Percentiles rank a stretch among this genome's conserved stretches.
These are phyloP conservation scores for Campoplex capitator DNA, from an alignment of 2,888 invertebrate species.

Conservation along the genomic window DNA sequence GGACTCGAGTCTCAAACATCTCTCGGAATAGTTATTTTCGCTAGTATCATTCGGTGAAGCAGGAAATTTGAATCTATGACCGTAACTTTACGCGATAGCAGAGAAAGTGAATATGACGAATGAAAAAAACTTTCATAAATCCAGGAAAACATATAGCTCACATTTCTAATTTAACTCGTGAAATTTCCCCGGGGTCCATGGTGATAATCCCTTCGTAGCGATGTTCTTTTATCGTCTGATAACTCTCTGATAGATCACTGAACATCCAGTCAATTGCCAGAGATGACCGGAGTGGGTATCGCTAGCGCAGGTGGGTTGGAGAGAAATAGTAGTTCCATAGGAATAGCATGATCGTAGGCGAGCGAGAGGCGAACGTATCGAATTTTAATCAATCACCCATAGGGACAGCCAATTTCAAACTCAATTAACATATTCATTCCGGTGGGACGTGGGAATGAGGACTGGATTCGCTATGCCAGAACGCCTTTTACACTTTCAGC, in stretches of 20 bases:
- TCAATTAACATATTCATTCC: constrained; percentile 83
- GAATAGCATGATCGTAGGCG: constrained; percentile 27
- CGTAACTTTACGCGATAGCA: not conserved
- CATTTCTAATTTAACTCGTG: constrained; percentile 53
- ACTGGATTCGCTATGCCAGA: constrained; percentile 5
- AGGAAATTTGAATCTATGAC: not conserved
- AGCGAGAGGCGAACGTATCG: constrained; percentile 79
- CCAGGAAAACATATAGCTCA: not conserved
- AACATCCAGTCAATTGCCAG: constrained; percentile 60
- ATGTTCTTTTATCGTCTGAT: constrained; percentile 59
- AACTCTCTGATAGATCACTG: constrained; percentile 60
- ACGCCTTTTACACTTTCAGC: constrained; percentile 68
- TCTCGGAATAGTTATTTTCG: not conserved
- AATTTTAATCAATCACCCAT: constrained; percentile 84
- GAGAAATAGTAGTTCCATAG: constrained; percentile 50
- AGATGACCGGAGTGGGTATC: constrained; percentile 13
- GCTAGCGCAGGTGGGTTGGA: constrained; percentile 1
- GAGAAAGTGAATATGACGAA: constrained; percentile 1
- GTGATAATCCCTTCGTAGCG: constrained; percentile 54
- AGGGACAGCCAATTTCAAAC: constrained; percentile 82
- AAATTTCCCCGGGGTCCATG: constrained; percentile 58
- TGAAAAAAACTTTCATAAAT: constrained; percentile 27
- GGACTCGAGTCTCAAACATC: not conserved
- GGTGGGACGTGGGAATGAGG: constrained; percentile 64
- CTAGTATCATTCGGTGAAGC: not conserved